A percentile compares a stretch with the other conserved stretches of the same genome.
phyloP scores from a whole-genome alignment of 2,888 invertebrate genomes.

The Meta bourneti region DNA sequence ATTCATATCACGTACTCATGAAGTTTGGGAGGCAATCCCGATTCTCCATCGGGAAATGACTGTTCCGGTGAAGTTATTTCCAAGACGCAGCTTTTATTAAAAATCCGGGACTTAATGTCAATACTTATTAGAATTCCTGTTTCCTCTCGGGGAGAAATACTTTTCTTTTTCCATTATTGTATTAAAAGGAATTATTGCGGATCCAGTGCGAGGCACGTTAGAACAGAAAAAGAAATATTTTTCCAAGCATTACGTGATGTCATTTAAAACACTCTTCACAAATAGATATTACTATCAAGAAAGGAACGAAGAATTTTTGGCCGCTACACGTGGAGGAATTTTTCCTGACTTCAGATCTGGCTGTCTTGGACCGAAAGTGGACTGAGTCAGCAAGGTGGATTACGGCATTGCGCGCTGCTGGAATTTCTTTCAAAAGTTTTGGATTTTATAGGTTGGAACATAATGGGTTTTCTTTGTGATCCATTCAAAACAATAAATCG shows the following conservation, averaged over 20 bases:
- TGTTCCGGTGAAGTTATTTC: no score
- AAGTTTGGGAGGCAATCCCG: no score
- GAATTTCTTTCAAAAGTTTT: not conserved
- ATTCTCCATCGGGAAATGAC: no score
- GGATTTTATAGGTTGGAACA: no score
- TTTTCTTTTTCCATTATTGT: not conserved
- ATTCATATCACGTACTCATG: no score
- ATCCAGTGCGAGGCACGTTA: constrained; percentile 6
- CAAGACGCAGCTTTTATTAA: no score
- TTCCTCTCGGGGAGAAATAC: not conserved
- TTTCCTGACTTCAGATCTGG: not conserved
- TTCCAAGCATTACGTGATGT: constrained; percentile 47
- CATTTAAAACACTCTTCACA: constrained; percentile 34
- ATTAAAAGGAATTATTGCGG: constrained; percentile 15
- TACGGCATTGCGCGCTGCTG: not conserved
- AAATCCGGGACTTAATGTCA: not conserved
- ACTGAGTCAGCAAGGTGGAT: constrained; percentile 1
- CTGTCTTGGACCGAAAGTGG: not conserved
- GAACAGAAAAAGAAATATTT: not conserved
- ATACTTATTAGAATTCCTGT: constrained; percentile 25
- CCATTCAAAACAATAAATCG: no score
- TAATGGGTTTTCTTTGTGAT: no score
- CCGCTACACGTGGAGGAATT: constrained; percentile 27
- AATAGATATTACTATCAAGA: constrained; percentile 44
- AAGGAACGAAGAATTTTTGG: constrained; percentile 20